Percentiles rank a stretch among this genome's conserved stretches.
These are phyloP conservation scores for Hymenopus coronatus DNA, from an alignment of 2,888 invertebrate genomes.

Conservation along the genomic window DNA sequence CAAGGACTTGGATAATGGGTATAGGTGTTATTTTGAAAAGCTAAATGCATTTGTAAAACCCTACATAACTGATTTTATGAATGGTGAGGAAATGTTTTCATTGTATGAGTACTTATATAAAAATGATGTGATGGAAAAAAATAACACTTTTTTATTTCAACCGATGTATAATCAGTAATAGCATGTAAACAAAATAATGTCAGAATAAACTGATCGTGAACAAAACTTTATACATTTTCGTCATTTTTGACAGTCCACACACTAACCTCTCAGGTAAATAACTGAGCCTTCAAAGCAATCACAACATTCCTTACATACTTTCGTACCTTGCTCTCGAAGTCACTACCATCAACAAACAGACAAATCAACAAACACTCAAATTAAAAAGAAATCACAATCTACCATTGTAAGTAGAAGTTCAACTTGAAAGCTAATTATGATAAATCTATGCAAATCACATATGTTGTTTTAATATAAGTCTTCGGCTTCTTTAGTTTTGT, in stretches of 20 bases:
- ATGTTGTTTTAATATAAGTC: not conserved
- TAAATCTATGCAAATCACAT: conserved; percentile 2
- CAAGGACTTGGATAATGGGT: too few relatives aligned
- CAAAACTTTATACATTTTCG: not conserved
- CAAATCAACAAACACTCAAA: conserved; percentile 16
- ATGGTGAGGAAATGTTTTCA: too few relatives aligned
- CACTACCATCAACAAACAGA: conserved; percentile 2
- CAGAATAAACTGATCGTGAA: not conserved
- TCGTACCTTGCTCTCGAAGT: not conserved
- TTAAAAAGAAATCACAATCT: not conserved
- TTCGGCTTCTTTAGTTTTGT: conserved; percentile 2
- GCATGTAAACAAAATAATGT: not conserved
- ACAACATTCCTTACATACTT: not conserved
- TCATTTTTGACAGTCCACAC: not conserved
- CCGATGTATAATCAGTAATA: not conserved
- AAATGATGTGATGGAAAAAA: not conserved
- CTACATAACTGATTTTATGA: too few relatives aligned
- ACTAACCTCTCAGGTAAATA: not conserved
- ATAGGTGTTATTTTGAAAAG: too few relatives aligned
- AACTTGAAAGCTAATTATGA: not conserved
- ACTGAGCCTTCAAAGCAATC: not conserved
- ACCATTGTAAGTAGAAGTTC: not conserved
- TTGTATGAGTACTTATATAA: not conserved
- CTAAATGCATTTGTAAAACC: too few relatives aligned
- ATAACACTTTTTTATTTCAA: not conserved